Conservation (phyloP, 2,113 vertebrate genomes). For the Steatornis caripensis region DNA sequence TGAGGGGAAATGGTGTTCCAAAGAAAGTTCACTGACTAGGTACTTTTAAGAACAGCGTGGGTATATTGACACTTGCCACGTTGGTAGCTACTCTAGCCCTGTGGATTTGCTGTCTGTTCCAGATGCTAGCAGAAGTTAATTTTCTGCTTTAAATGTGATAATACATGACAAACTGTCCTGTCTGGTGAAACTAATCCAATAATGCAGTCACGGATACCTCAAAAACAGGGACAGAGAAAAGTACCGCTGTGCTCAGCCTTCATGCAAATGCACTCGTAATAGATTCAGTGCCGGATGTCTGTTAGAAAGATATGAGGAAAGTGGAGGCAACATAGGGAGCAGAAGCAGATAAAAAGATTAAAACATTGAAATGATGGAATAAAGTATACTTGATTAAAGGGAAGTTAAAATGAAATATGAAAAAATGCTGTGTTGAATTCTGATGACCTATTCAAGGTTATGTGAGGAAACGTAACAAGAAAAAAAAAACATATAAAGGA, state of each 20-base stretch:
- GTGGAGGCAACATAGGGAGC: neutral
- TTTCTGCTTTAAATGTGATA: neutral
- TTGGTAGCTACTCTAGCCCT: neutral
- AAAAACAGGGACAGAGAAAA: neutral
- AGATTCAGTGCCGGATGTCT: neutral
- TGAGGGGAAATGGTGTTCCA: neutral
- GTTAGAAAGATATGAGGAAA: neutral
- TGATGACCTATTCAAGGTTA: neutral
- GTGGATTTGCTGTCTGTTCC: neutral
- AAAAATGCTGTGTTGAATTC: neutral
- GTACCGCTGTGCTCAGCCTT: neutral
- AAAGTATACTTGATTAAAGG: neutral
- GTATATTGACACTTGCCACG: accelerated
- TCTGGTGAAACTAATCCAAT: neutral
- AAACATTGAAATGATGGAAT: neutral
- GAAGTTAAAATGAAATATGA: neutral
- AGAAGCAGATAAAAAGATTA: neutral
- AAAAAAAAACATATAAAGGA: neutral
- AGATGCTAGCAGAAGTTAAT: neutral
- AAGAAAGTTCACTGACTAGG: neutral
- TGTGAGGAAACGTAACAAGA: neutral
- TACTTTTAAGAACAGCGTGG: neutral
- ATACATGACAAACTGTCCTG: neutral
- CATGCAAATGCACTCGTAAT: neutral
- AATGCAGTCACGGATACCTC: neutral